These are phyloP conservation scores for Bothrops jararaca DNA, from an alignment of 2,113 vertebrate genomes.

Conservation along the genomic window DNA sequence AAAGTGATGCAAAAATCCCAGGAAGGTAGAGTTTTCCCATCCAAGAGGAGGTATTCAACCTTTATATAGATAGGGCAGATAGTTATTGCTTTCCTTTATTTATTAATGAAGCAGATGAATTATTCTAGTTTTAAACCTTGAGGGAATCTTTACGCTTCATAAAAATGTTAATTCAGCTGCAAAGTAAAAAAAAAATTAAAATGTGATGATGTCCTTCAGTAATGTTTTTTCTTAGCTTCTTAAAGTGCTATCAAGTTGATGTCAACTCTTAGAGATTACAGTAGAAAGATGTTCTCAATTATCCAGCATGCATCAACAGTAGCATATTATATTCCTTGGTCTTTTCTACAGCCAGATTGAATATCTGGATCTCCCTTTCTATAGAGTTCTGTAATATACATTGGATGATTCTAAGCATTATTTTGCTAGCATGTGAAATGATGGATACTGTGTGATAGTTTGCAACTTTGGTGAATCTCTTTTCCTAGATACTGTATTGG, in stretches of 20 bases:
- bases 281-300: background rate
- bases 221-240: background rate
- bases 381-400: background rate
- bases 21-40: background rate
- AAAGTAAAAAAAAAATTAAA: background rate
- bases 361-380: background rate
- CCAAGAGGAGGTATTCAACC: background rate
- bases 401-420: background rate
- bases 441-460: background rate
- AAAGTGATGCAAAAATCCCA: background rate
- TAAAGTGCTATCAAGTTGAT: background rate
- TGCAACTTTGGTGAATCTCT: background rate
- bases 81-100: background rate
- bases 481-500: background rate
- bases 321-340: background rate
- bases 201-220: background rate
- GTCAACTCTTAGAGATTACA: no score
- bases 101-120: background rate
- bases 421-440: background rate
- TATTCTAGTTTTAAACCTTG: background rate
- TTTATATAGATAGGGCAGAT: background rate
- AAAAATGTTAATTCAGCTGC: background rate
- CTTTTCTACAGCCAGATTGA: background rate
- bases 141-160: slow-evolving; percentile 12
- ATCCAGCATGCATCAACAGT: background rate